Conservation (phyloP, 2,888 invertebrate species). For the Fragum whitleyi region DNA sequence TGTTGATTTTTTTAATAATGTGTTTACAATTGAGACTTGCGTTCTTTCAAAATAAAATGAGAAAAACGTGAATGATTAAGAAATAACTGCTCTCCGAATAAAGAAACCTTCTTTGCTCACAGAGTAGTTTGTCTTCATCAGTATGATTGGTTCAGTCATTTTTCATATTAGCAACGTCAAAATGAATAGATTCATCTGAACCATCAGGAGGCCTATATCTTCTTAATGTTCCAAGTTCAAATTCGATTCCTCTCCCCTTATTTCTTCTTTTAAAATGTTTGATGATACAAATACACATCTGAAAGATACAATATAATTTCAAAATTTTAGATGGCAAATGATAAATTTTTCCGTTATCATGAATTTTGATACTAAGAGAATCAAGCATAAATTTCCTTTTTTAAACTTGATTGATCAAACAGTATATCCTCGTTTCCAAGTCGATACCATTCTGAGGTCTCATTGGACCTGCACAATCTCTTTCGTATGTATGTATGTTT, state of each 20-base stretch:
- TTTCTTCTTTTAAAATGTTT: background rate
- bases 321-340: too few species aligned
- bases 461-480: background rate
- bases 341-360: too few species aligned
- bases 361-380: too few species aligned
- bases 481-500: background rate
- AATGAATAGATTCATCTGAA: constrained; percentile 1
- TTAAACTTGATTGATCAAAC: background rate
- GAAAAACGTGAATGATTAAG: background rate
- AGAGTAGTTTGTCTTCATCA: background rate
- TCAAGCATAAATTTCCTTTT: background rate
- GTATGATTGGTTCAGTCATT: background rate
- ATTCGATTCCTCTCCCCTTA: background rate
- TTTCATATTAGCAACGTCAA: background rate
- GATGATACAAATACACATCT: background rate
- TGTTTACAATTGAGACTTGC: background rate
- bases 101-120: background rate
- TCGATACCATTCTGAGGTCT: background rate
- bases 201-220: background rate
- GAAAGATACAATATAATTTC: too few species aligned
- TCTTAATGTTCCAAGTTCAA: constrained; percentile 4
- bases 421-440: background rate
- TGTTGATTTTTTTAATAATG: background rate
- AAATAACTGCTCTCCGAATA: background rate
- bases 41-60: background rate